Percentiles rank a stretch among this genome's conserved stretches.
These are phyloP conservation scores for Zoanthus sansibaricus DNA, from an alignment of 92 coral and sea anemone species.

Conservation along the genomic window DNA sequence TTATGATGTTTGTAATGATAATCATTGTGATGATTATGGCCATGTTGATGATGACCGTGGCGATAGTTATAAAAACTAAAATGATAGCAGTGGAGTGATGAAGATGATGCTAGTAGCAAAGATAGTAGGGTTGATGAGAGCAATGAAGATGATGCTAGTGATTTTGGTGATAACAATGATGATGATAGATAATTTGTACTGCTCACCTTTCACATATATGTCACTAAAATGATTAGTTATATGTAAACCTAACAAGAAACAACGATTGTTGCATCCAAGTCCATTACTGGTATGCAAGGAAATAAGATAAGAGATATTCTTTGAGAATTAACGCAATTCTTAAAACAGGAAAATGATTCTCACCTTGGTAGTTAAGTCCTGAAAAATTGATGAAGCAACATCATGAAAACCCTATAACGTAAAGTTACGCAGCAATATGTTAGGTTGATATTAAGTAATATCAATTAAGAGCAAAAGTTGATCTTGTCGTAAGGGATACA, in stretches of 20 bases:
- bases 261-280: no score
- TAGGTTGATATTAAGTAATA: no score
- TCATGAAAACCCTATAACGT: slow-evolving; percentile 82
- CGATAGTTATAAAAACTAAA: no score
- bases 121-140: not conserved
- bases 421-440: not conserved
- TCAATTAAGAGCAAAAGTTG: no score
- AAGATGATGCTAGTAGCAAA: not conserved
- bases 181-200: no score
- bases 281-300: no score
- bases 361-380: slow-evolving; percentile 82
- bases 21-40: no score
- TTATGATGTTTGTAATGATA: not conserved
- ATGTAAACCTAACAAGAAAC: no score
- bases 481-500: no score
- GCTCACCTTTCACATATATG: no score
- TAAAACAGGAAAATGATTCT: not conserved
- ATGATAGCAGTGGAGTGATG: not conserved
- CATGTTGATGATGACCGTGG: no score
- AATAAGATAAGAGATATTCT: not conserved
- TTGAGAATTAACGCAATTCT: not conserved
- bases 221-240: no score
- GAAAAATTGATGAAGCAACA: slow-evolving; percentile 82
- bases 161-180: not conserved
- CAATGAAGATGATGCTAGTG: not conserved